Evolutionary conservation across 2,888 invertebrate species (phyloP).

Genomic region (Scaptomyza caliginosa): DNA sequence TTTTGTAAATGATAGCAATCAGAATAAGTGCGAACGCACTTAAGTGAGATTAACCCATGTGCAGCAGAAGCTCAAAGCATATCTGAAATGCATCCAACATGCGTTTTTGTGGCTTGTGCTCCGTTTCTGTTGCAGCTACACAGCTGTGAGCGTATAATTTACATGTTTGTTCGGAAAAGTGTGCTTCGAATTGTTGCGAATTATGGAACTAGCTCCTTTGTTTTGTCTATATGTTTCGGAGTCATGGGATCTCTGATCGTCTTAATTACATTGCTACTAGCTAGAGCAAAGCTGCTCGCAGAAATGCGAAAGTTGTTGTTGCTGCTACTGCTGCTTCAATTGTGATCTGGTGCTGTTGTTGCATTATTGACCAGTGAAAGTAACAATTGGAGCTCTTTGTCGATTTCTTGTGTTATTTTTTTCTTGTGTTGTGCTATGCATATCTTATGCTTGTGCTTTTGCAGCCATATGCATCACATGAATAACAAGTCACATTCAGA

Average conservation of each 20-base stretch:
- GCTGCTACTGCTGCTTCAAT: slow-evolving; percentile 19
- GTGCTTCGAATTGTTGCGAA: slow-evolving; percentile 54
- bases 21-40: slow-evolving; percentile 74
- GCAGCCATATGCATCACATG: neutral
- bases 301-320: slow-evolving; percentile 64
- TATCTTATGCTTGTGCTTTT: neutral
- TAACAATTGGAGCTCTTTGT: slow-evolving; percentile 64
- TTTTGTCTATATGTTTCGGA: slow-evolving; percentile 9
- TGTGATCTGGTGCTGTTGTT: slow-evolving; percentile 50
- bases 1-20: slow-evolving; percentile 70
- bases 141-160: slow-evolving; percentile 50
- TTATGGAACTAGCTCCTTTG: slow-evolving; percentile 44
- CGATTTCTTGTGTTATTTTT: slow-evolving; percentile 25
- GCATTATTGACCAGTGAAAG: slow-evolving; percentile 72
- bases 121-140: neutral
- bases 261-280: slow-evolving; percentile 61
- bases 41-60: slow-evolving; percentile 55
- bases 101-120: slow-evolving; percentile 1
- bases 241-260: slow-evolving; percentile 37
- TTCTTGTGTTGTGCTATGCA: slow-evolving; percentile 6
- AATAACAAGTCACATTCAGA: slow-evolving; percentile 40
- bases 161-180: slow-evolving; percentile 57
- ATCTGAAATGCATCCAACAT: neutral
- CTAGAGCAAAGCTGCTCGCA: slow-evolving; percentile 5
- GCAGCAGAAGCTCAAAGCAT: neutral